These are phyloP conservation scores for Hypsopygia costalis DNA, from an alignment of 2,888 invertebrate species.

Conservation along the genomic window DNA sequence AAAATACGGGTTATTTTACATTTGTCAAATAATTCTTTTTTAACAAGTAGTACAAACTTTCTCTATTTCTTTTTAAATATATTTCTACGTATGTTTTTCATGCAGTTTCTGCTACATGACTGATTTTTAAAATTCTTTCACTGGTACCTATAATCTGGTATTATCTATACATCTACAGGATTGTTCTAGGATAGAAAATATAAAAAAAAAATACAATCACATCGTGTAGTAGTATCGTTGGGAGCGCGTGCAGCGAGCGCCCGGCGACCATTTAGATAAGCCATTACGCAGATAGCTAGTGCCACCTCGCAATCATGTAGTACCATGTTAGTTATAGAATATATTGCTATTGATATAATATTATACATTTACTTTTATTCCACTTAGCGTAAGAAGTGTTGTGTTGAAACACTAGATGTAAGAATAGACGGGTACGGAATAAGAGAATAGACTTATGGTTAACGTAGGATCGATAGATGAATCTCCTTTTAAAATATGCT, in stretches of 20 bases:
- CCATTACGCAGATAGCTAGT: slow-evolving; percentile 55
- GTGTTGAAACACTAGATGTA: slow-evolving; percentile 53
- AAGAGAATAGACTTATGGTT: slow-evolving; percentile 32
- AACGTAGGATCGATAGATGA: slow-evolving; percentile 35
- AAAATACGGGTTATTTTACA: too few relatives aligned
- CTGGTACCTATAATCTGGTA: too few relatives aligned
- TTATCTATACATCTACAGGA: too few relatives aligned
- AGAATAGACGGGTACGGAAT: slow-evolving; percentile 60
- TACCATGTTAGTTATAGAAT: slow-evolving; percentile 50
- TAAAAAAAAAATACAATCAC: too few relatives aligned
- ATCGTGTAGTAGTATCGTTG: too few relatives aligned
- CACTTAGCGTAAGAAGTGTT: slow-evolving; percentile 68
- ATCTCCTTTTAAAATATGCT: slow-evolving; percentile 62
- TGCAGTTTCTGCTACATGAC: too few relatives aligned
- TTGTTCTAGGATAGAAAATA: too few relatives aligned
- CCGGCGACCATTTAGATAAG: slow-evolving; percentile 28
- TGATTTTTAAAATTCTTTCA: too few relatives aligned
- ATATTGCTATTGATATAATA: slow-evolving; percentile 30
- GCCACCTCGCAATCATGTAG: slow-evolving; percentile 70
- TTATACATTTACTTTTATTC: slow-evolving; percentile 61
- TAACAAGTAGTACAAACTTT: too few relatives aligned
- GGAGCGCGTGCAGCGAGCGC: neutral
- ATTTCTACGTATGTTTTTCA: too few relatives aligned
- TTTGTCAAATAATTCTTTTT: too few relatives aligned
- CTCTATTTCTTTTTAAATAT: too few relatives aligned